Evolutionary conservation across 2,113 vertebrate genomes (phyloP).

Genomic region (Silurus glanis): DNA sequence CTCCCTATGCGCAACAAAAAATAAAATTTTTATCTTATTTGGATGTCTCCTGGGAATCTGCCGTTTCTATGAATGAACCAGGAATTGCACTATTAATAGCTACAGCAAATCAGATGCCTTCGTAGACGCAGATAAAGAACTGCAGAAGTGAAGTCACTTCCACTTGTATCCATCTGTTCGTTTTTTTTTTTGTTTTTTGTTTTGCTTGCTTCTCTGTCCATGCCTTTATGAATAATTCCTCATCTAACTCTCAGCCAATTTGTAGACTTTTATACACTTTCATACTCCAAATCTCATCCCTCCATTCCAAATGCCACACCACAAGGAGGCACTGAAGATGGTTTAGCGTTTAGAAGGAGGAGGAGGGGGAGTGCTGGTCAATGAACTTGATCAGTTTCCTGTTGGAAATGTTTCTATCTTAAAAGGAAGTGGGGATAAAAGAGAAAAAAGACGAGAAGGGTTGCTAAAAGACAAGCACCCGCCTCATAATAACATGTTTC

Average conservation of each 20-base stretch:
- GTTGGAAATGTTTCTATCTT: slow-evolving; percentile 17
- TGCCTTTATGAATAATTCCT: not conserved
- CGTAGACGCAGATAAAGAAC: slow-evolving; percentile 14
- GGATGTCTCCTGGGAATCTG: not conserved
- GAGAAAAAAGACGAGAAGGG: slow-evolving; percentile 19
- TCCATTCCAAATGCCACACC: not conserved
- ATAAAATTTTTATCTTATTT: slow-evolving; percentile 16
- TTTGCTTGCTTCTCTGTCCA: not conserved
- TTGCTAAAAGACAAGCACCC: slow-evolving; percentile 46
- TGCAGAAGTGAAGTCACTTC: slow-evolving; percentile 19
- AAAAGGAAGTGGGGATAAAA: not conserved
- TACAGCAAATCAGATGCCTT: slow-evolving; percentile 14
- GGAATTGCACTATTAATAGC: slow-evolving; percentile 35
- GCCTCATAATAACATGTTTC: slow-evolving; percentile 52
- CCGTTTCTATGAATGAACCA: slow-evolving; percentile 27
- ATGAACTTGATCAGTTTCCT: slow-evolving; percentile 44
- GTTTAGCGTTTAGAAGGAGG: not conserved
- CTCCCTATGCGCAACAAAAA: slow-evolving; percentile 16
- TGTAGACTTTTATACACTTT: not conserved
- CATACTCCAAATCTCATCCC: not conserved
- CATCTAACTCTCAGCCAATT: slow-evolving; percentile 16
- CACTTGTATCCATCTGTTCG: slow-evolving; percentile 27
- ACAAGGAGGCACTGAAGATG: not conserved
- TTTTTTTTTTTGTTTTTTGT: not conserved
- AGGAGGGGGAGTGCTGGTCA: slow-evolving; percentile 32